Evolutionary conservation across 2,797 vertebrate species (phyloP).

Genomic region (Falco peregrinus): DNA sequence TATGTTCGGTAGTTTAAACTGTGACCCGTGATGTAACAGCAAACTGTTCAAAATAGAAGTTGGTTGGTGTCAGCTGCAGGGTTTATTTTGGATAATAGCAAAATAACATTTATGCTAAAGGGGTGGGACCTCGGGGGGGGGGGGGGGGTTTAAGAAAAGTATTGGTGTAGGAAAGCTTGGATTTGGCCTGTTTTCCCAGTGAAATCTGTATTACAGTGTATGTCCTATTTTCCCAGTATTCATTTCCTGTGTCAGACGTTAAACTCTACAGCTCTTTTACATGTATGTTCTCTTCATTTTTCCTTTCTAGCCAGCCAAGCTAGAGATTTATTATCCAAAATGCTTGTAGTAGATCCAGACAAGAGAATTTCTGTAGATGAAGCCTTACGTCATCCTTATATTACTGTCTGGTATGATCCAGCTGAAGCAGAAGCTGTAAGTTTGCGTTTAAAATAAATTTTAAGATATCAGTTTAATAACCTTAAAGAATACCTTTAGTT

Average conservation of each 20-base stretch:
- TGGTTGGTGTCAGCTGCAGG: background rate
- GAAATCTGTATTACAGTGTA: background rate
- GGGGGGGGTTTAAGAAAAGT: background rate
- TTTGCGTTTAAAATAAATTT: conserved; percentile 1
- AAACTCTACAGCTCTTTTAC: background rate
- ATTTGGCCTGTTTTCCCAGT: background rate
- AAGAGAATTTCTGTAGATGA: conserved; percentile 95
- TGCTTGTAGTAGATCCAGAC: conserved; percentile 97
- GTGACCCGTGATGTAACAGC: background rate
- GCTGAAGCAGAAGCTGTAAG: conserved; percentile 94
- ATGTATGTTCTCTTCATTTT: conserved; percentile 1
- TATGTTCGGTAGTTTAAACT: background rate
- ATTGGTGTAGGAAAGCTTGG: background rate
- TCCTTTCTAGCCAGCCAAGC: conserved; percentile 88
- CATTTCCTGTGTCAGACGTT: background rate
- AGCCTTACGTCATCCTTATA: conserved; percentile 94
- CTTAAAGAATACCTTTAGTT: background rate
- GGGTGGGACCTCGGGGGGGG: background rate
- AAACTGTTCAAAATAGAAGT: background rate
- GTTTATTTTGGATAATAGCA: background rate
- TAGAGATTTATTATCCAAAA: conserved; percentile 95
- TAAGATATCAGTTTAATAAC: background rate
- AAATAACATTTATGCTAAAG: background rate
- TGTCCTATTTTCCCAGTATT: background rate
- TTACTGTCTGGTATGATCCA: conserved; percentile 96